A percentile compares a stretch with the other conserved stretches of the same genome.
Evolutionary conservation across 1,140 invertebrate species (phyloP).

Genomic region (Drosophila jambulina): DNA sequence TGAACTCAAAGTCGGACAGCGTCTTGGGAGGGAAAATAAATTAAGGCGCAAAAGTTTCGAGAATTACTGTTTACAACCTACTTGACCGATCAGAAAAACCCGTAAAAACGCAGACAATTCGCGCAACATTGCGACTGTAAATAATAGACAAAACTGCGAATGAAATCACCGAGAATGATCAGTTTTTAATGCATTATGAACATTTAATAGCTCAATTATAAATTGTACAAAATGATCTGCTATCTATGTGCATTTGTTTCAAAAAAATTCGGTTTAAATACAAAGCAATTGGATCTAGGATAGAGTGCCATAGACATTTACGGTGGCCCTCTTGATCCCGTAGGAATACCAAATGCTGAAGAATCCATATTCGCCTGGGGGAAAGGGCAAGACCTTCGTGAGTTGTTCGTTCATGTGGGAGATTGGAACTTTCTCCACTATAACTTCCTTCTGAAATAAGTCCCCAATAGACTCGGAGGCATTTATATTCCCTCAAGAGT

Average conservation of each 20-base stretch:
- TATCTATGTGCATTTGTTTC: not conserved
- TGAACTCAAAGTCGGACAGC: not conserved
- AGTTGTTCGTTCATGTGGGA: not conserved
- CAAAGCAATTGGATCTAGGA: not conserved
- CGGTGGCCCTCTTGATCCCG: not conserved
- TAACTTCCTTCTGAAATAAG: not conserved
- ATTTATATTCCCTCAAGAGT: not conserved
- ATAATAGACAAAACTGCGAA: not conserved
- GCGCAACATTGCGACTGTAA: not conserved
- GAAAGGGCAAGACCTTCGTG: constrained; percentile 1
- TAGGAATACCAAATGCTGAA: not conserved
- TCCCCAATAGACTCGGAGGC: not conserved
- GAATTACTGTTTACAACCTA: not conserved
- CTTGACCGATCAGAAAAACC: not conserved
- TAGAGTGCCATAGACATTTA: constrained; percentile 1
- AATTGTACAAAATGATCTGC: not conserved
- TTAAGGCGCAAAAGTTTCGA: not conserved
- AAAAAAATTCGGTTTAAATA: not conserved
- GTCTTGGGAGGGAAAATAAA: not conserved
- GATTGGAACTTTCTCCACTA: not conserved
- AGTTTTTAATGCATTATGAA: not conserved
- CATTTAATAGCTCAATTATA: not conserved
- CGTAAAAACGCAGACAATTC: too few relatives aligned
- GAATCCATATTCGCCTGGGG: constrained; percentile 4
- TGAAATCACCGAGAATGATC: not conserved